phyloP scores from a whole-genome alignment of 2,888 invertebrate species.

The Euplexia lucipara region DNA sequence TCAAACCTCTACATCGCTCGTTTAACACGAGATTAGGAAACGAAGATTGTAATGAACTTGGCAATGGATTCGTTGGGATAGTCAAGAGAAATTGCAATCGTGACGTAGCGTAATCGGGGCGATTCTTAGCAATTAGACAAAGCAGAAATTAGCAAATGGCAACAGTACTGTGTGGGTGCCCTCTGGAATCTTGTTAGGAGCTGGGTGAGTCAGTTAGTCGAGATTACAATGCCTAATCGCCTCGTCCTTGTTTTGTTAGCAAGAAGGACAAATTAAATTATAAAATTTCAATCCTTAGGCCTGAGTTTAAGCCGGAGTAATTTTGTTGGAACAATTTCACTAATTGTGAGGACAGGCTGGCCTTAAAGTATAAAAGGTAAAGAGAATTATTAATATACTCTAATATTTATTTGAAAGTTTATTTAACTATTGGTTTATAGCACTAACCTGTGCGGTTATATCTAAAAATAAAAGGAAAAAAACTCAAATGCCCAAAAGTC shows the following conservation, averaged over 20 bases:
- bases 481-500: no score
- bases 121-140: conserved; percentile 69
- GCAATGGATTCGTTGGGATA: conserved; percentile 45
- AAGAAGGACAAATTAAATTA: conserved; percentile 39
- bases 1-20: conserved; percentile 54
- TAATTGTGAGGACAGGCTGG: conserved; percentile 11
- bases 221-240: conserved; percentile 55
- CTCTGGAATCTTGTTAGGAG: conserved; percentile 60
- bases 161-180: conserved; percentile 60
- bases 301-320: conserved; percentile 19
- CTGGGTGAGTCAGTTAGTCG: conserved; percentile 58
- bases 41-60: conserved; percentile 48
- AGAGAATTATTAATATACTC: conserved; percentile 16
- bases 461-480: no score
- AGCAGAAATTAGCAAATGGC: conserved; percentile 67
- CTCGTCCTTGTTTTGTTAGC: conserved; percentile 46
- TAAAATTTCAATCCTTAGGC: conserved; percentile 22
- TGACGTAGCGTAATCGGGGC: conserved; percentile 49
- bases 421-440: no score
- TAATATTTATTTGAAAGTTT: background rate
- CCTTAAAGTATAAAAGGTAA: conserved; percentile 17
- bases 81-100: conserved; percentile 17
- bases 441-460: no score
- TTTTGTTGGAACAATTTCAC: conserved; percentile 34
- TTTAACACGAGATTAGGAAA: conserved; percentile 30